Evolutionary conservation across 2,888 invertebrate species (phyloP).

Genomic region (Campoplex capitator): DNA sequence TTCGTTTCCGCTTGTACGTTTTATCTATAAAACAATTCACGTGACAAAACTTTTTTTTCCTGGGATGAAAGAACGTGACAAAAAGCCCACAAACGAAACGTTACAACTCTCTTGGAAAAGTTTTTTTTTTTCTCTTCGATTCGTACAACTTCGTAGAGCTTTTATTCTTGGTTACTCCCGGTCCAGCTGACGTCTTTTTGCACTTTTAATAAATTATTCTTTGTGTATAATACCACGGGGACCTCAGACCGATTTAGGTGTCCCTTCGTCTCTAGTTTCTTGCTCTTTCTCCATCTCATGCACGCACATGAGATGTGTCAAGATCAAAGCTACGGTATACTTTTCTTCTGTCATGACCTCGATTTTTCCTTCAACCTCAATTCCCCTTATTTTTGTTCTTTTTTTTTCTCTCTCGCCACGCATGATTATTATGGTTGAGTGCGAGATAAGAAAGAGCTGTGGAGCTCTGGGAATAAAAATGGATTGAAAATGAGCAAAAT

Average conservation of each 20-base stretch:
- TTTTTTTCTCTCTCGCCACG: conserved; percentile 2
- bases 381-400: conserved; percentile 16
- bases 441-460: background rate
- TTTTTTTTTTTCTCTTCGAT: background rate
- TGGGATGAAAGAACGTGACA: conserved; percentile 20
- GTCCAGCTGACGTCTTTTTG: conserved; percentile 51
- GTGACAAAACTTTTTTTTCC: conserved; percentile 38
- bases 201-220: conserved; percentile 70
- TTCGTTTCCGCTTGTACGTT: no score
- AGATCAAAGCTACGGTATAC: conserved; percentile 57
- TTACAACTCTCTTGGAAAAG: conserved; percentile 6
- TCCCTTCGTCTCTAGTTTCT: background rate
- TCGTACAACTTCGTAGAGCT: background rate
- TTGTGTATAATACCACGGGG: conserved; percentile 41
- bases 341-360: conserved; percentile 38
- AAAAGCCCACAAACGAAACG: conserved; percentile 17
- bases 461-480: conserved; percentile 49
- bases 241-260: conserved; percentile 24
- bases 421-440: conserved; percentile 27
- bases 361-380: background rate
- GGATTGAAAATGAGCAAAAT: conserved; percentile 33
- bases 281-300: background rate
- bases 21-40: background rate
- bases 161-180: conserved; percentile 30
- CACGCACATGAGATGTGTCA: conserved; percentile 45